Conservation (phyloP, 1,140 invertebrate species). For the Pachypeltis micranthus region DNA sequence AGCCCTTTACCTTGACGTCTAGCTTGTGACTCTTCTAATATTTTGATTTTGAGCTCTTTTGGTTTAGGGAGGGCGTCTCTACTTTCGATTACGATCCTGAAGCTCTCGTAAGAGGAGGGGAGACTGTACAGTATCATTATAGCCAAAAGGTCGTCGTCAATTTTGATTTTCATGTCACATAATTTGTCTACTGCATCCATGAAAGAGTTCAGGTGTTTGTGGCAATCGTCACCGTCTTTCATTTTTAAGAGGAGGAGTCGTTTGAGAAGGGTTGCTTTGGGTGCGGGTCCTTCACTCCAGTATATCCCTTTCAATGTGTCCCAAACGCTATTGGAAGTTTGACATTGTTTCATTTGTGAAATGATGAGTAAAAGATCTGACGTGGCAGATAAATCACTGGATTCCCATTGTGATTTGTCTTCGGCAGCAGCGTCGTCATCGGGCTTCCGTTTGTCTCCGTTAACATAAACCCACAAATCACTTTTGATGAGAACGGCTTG, state of each 20-base stretch:
- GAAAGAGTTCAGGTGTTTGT: conserved; percentile 26
- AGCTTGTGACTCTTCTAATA: conserved; percentile 24
- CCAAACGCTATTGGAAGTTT: not conserved
- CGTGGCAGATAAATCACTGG: not conserved
- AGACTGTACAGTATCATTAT: not conserved
- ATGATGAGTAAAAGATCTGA: not conserved
- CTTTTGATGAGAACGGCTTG: conserved; percentile 21
- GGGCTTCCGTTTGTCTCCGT: not conserved
- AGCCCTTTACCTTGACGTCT: not conserved
- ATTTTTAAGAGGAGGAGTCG: conserved; percentile 26
- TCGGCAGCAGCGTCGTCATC: not conserved
- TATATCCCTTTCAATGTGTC: conserved; percentile 23
- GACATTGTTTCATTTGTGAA: not conserved
- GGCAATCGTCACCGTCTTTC: conserved; percentile 23
- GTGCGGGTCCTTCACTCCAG: conserved; percentile 24
- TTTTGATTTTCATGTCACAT: conserved; percentile 25
- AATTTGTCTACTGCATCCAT: conserved; percentile 28
- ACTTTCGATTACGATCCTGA: not conserved
- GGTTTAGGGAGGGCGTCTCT: conserved; percentile 27
- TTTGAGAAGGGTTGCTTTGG: conserved; percentile 28
- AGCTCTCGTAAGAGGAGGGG: not conserved
- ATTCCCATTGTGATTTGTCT: not conserved
- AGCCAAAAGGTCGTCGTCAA: conserved; percentile 23
- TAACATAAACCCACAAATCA: conserved; percentile 19
- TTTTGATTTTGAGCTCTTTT: conserved; percentile 30